Evolutionary conservation across 2,797 vertebrate species (phyloP), one percentile per base, ranked within the genome.

Genomic region (Sebastes elongatus): DNA sequence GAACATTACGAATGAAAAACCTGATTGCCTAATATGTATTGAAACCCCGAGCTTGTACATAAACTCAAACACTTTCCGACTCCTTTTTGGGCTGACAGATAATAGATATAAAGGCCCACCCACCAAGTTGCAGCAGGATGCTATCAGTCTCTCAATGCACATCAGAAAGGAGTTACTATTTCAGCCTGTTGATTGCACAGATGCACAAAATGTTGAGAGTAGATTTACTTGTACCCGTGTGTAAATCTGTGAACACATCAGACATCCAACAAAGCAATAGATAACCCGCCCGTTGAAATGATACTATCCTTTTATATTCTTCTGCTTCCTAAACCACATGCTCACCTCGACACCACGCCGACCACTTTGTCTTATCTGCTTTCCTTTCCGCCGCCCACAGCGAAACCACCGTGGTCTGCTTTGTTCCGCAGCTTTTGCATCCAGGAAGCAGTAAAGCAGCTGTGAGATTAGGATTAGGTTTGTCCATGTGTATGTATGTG

Each of bases 31-130:
- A 7, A 25, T 49, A n/a, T 5, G 53, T 78, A 8, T 64, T 42
- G 20, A 30, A 32, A 13, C 32, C 18, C 23, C 2, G 9, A 56
- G 11, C 22, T 32, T 68, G 2, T 69, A 22, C 28, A 27, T 20
- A 25, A 71, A 65, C n/a, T 10, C 67, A 49, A 49, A 52, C 49
- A 52, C 49, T 27, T 68, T 56, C 33, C 2, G 3, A 22, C 7
- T 49, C 28, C 23, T 75, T 55, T 27, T 68, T 28, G 56, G 32
- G 74, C 71, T 11, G 33, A 73, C 46, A 62, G 67, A 69, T 65
- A 28, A 66, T 3, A 71, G n/a, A 77, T 53, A 67, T 69, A 55
- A 42, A 23, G 57, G 75, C 62, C 84, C 80, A 84, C 84, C 81
- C 80, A 85, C 68, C 18, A 11, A 55, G 78, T 23, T 67, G 20